Evolutionary conservation across 2,797 vertebrate species (phyloP), one percentile per base, ranked within the genome.

Genomic region (Myotis findleyi): DNA sequence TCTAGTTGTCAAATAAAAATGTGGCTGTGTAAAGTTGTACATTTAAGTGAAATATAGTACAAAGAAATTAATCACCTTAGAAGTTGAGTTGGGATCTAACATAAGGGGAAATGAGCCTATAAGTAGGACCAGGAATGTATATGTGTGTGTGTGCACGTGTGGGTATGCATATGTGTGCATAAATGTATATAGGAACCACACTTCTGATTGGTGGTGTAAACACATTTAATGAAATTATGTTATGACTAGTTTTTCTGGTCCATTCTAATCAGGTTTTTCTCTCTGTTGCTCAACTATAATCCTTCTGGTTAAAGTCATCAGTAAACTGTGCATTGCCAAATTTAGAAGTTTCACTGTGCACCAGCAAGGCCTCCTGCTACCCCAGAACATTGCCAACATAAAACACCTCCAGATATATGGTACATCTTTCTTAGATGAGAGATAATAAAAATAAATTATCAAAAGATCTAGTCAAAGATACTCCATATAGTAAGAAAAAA

Each of bases 1-100:
- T 59, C 57, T 59, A 27, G 25, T 64, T 64, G 14, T 89, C 85
- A 92, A 84, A 87, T 69, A 81, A 92, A 92, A 87, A 64, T 44
- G 47, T 55, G 76, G 25, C 41, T 92, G 7, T 92, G 16, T 71
- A 62, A 92, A 81, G 16, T 85, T 96, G 62, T 88, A 55, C 33
- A 87, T 20, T n/a, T 21, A 89, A 87, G 23, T 55, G 80, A 75
- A 95, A 92, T 93, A 55, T 11, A 53, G 11, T 51, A 38, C 68
- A 84, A 84, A 80, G 27, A 23, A 73, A 9, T 84, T 89, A 87
- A 71, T 84, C 25, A n/a, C 27, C 25, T 16, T 89, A 20, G 47
- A 86, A 72, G 36, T 62, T 69, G 62, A 68, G 18, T 86, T 89
- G 55, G 30, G n/a, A 16, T 69, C 36, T 83, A 53, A 57, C 7